Evolutionary conservation across 53 echinoderm and acorn worm genomes (phyloP).

Genomic region (Paracentrotus lividus): DNA sequence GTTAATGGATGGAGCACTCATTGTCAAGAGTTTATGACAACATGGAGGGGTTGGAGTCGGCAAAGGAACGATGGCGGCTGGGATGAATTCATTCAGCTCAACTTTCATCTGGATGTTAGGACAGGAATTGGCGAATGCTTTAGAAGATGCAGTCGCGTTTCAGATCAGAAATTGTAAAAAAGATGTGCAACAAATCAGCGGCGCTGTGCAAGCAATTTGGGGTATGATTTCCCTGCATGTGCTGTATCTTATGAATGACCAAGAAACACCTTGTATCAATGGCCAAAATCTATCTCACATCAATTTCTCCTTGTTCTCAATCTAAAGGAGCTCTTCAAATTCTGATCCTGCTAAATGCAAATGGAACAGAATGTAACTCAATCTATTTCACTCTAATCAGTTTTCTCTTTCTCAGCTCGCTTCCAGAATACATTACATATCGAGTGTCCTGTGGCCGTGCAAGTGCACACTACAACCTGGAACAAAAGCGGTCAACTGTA

Average conservation of each 20-base stretch:
- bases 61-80: not conserved
- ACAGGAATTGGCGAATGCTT: conserved; percentile 24
- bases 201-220: conserved; percentile 29
- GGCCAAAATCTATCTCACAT: not conserved
- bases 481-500: conserved; percentile 67
- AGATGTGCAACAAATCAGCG: conserved; percentile 31
- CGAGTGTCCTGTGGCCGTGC: conserved; percentile 53
- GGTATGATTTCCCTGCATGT: not conserved
- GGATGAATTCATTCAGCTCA: conserved; percentile 44
- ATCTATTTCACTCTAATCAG: conserved; percentile 59
- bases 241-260: conserved; percentile 43
- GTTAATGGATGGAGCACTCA: conserved; percentile 53
- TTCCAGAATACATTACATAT: conserved; percentile 63
- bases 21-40: conserved; percentile 69
- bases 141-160: not conserved
- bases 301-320: conserved; percentile 21
- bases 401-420: conserved; percentile 57
- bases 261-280: conserved; percentile 29
- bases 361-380: conserved; percentile 56
- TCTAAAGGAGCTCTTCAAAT: conserved; percentile 53
- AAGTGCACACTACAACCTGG: conserved; percentile 42
- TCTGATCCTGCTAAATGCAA: conserved; percentile 42
- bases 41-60: not conserved
- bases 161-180: not conserved
- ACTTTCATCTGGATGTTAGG: conserved; percentile 16